Evolutionary conservation across 2,888 invertebrate species (phyloP).

Genomic region (Platycheirus albimanus): DNA sequence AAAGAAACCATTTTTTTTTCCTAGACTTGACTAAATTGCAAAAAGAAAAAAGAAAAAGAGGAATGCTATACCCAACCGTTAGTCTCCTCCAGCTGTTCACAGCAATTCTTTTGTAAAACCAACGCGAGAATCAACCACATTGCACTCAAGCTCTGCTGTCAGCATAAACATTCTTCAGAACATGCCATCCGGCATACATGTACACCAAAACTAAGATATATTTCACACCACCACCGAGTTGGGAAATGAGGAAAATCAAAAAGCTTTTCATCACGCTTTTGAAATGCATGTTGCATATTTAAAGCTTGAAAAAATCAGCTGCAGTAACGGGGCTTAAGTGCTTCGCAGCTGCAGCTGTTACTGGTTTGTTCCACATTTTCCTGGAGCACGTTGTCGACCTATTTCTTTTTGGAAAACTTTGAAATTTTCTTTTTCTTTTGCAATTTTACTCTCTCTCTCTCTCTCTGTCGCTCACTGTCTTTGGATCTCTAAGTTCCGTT

Average conservation of each 20-base stretch:
- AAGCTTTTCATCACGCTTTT: conserved; percentile 52
- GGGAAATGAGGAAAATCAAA: conserved; percentile 31
- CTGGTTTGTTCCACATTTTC: conserved; percentile 74
- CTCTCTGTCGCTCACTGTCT: background rate
- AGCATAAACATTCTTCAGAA: conserved; percentile 45
- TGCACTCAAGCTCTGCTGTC: conserved; percentile 12
- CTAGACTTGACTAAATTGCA: background rate
- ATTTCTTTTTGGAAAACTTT: conserved; percentile 76
- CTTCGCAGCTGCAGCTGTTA: conserved; percentile 63
- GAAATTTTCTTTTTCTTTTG: background rate
- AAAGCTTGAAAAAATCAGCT: conserved; percentile 52
- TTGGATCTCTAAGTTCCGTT: background rate
- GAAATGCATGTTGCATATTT: conserved; percentile 61
- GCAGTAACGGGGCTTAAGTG: conserved; percentile 18
- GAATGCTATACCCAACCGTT: background rate
- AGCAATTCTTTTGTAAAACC: conserved; percentile 9
- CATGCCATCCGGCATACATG: conserved; percentile 29
- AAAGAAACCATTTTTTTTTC: background rate
- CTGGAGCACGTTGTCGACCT: conserved; percentile 81
- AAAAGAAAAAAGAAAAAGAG: background rate
- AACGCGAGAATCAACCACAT: conserved; percentile 29
- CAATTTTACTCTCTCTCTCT: conserved; percentile 7
- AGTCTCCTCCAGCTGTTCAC: conserved; percentile 24
- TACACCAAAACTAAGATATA: conserved; percentile 14
- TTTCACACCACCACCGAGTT: conserved; percentile 2